phyloP scores from a whole-genome alignment of 2,113 vertebrate species.

The Fulica atra region DNA sequence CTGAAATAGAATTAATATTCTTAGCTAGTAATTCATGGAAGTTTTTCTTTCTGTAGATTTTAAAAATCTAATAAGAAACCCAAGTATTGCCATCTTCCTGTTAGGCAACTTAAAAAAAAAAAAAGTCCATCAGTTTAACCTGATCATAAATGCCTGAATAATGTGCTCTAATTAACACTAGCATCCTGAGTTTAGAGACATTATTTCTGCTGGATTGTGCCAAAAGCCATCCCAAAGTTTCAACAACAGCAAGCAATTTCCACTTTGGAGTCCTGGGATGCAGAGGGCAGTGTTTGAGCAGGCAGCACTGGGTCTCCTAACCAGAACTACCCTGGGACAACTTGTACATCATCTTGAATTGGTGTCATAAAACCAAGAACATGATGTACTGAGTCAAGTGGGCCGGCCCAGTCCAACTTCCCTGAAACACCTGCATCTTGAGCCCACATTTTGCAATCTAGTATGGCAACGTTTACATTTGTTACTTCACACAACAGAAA shows the following conservation, averaged over 20 bases:
- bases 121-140: background rate
- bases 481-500: background rate
- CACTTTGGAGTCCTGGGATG: background rate
- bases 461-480: background rate
- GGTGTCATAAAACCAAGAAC: background rate
- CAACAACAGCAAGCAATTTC: background rate
- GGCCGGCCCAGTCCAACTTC: background rate
- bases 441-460: background rate
- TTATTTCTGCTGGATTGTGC: background rate
- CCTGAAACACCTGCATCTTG: background rate
- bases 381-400: background rate
- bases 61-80: background rate
- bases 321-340: background rate
- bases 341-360: background rate
- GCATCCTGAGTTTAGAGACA: background rate
- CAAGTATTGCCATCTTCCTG: background rate
- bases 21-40: background rate
- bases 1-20: background rate
- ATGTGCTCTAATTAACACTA: background rate
- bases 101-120: background rate
- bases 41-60: background rate
- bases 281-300: background rate
- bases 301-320: background rate
- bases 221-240: background rate
- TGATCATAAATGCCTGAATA: background rate